Conservation (phyloP, 1,140 invertebrate species). For the Arctopsyche grandis region DNA sequence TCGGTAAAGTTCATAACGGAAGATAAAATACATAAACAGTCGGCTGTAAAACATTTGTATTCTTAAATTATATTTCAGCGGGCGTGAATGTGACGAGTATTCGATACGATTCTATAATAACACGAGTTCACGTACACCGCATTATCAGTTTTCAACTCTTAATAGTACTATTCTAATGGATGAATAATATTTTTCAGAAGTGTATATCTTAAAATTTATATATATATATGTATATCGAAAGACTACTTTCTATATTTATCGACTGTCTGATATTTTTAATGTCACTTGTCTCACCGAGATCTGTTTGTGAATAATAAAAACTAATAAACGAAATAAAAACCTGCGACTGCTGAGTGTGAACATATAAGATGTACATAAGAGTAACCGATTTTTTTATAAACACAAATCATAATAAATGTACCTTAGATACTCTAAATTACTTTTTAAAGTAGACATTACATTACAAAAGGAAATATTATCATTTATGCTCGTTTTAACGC, state of each 20-base stretch:
- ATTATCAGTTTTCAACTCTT: conserved; percentile 7
- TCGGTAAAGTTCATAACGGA: too few relatives aligned
- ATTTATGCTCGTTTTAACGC: conserved; percentile 47
- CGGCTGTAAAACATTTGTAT: not conserved
- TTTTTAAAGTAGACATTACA: conserved; percentile 48
- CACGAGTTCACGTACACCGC: not conserved
- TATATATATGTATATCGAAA: conserved; percentile 40
- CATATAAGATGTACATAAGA: conserved; percentile 38
- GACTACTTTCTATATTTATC: conserved; percentile 53
- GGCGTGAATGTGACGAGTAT: not conserved
- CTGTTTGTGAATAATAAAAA: conserved; percentile 31
- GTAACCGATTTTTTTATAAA: conserved; percentile 52
- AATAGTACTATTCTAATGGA: conserved; percentile 5
- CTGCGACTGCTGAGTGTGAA: conserved; percentile 48
- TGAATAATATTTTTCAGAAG: conserved; percentile 49
- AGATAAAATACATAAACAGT: too few relatives aligned
- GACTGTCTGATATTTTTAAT: conserved; percentile 43
- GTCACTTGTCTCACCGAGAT: conserved; percentile 34
- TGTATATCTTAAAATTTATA: conserved; percentile 11
- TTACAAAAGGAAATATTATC: conserved; percentile 51
- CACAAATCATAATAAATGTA: conserved; percentile 49
- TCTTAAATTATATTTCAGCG: not conserved
- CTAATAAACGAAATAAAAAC: conserved; percentile 34
- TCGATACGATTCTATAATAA: not conserved
- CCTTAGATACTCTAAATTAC: conserved; percentile 52